phyloP scores from a whole-genome alignment of 1,140 invertebrate species.

The Drosophila orosa region DNA sequence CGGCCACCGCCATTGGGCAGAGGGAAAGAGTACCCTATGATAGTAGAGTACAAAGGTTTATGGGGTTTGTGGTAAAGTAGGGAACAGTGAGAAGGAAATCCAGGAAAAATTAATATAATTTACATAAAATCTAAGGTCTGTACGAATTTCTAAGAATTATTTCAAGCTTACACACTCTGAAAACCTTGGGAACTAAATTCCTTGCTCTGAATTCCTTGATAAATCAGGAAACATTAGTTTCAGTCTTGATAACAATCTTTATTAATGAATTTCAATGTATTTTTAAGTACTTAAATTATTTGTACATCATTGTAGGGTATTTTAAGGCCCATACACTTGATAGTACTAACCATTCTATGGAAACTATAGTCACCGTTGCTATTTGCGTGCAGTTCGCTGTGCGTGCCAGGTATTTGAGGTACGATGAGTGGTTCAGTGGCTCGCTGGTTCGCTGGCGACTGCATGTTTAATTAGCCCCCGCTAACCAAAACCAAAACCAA shows the following conservation, averaged over 20 bases:
- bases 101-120: too few species aligned
- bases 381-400: constrained; percentile 41
- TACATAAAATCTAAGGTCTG: too few species aligned
- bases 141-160: too few species aligned
- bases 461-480: constrained; percentile 73
- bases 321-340: too few species aligned
- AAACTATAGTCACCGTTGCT: constrained; percentile 22
- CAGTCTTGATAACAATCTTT: too few species aligned
- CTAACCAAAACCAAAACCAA: constrained; percentile 48
- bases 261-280: background rate
- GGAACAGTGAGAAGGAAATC: too few species aligned
- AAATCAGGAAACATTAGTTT: too few species aligned
- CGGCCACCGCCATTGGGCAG: constrained; percentile 38
- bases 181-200: background rate
- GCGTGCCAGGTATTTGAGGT: constrained; percentile 23
- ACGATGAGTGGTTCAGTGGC: constrained; percentile 18
- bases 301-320: background rate
- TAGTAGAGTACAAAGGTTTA: background rate
- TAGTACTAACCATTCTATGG: background rate
- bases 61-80: background rate
- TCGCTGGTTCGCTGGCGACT: constrained; percentile 26
- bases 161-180: background rate
- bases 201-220: too few species aligned
- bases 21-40: background rate
- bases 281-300: background rate